A percentile compares a stretch with the other conserved stretches of the same genome.
phyloP scores from a whole-genome alignment of 2,113 vertebrate species.

The Phaetusa simplex region DNA sequence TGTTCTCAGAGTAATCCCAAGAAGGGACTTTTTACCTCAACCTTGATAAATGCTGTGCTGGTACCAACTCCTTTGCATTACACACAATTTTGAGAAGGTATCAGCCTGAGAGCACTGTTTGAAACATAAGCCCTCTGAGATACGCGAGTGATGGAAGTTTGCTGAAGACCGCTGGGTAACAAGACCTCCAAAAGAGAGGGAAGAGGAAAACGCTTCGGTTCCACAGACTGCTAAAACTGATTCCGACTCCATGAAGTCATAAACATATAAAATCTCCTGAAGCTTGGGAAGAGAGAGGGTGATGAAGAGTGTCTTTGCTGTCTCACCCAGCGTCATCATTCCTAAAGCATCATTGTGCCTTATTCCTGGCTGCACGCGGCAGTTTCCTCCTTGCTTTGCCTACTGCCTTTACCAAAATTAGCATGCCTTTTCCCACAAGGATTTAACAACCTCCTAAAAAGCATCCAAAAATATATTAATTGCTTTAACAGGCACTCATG shows the following conservation, averaged over 20 bases:
- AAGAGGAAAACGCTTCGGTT: background rate
- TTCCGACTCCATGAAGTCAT: background rate
- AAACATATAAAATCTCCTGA: background rate
- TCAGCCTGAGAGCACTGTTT: background rate
- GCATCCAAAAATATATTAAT: background rate
- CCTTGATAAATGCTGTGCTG: background rate
- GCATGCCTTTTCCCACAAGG: background rate
- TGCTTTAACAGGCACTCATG: background rate
- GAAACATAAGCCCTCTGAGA: background rate
- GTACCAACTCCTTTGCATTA: background rate
- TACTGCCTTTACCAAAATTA: background rate
- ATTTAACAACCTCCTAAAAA: background rate
- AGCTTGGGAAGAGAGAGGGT: background rate
- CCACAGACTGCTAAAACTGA: background rate
- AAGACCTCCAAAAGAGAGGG: background rate
- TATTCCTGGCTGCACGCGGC: background rate
- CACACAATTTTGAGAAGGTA: background rate
- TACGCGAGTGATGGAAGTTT: background rate
- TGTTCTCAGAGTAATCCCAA: slow-evolving; percentile 41
- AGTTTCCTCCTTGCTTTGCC: background rate
- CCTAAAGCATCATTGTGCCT: background rate
- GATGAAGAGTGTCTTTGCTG: background rate
- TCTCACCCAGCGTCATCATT: background rate
- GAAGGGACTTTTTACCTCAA: slow-evolving; percentile 28
- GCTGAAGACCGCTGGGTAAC: background rate